Conservation (phyloP, 2,888 invertebrate genomes). For the Furcula furcula region DNA sequence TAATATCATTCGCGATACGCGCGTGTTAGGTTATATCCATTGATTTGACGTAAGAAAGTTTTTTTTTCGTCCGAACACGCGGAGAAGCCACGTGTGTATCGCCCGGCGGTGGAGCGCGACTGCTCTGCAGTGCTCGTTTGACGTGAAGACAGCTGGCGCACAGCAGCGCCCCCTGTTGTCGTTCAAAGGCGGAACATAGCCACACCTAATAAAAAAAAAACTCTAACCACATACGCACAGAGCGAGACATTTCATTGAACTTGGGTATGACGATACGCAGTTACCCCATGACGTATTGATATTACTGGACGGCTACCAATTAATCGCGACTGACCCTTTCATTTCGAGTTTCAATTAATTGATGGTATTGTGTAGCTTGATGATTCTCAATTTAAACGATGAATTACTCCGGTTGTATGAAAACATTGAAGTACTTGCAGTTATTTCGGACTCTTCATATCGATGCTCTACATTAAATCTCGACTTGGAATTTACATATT, state of each 20-base stretch:
- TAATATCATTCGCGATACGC: conserved; percentile 41
- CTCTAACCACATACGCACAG: conserved; percentile 24
- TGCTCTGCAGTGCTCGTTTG: conserved; percentile 43
- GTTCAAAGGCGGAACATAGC: conserved; percentile 36
- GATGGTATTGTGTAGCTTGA: no score
- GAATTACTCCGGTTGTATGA: no score
- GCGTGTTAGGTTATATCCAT: conserved; percentile 80
- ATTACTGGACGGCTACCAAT: no score
- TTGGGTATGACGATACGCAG: no score
- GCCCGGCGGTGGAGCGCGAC: conserved; percentile 48
- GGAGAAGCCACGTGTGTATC: conserved; percentile 36
- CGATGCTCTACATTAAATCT: no score
- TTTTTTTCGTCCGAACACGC: conserved; percentile 38
- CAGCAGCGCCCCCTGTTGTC: conserved; percentile 46
- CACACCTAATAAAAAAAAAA: conserved; percentile 45
- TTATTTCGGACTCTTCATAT: no score
- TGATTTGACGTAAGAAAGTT: conserved; percentile 81
- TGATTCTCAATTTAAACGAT: no score
- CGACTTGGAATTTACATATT: no score
- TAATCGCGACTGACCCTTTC: no score
- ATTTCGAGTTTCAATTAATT: no score
- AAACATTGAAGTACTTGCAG: no score
- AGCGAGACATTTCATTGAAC: conserved; percentile 40
- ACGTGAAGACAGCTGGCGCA: conserved; percentile 46
- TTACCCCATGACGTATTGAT: no score